These are phyloP conservation scores for Meriones psammophilus DNA, from an alignment of 2,797 vertebrate species.

Conservation along the genomic window DNA sequence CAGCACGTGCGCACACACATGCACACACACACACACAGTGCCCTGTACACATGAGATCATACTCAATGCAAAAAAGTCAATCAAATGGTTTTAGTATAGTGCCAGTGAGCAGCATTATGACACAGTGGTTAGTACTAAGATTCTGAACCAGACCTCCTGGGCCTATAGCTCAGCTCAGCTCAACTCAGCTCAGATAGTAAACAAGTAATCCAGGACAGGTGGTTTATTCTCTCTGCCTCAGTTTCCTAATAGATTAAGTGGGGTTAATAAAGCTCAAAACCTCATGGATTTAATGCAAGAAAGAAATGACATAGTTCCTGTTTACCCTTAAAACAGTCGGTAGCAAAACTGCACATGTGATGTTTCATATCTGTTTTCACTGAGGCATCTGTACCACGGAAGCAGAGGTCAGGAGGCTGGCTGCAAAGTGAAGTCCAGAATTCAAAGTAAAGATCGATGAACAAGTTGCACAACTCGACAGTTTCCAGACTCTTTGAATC, in stretches of 20 bases:
- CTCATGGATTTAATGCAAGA: neutral
- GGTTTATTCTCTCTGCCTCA: constrained; percentile 42
- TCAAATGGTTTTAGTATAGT: neutral
- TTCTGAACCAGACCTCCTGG: neutral
- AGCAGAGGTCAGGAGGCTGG: neutral
- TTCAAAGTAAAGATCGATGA: neutral
- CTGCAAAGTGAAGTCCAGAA: neutral
- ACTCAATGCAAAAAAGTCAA: neutral
- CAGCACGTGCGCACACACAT: neutral
- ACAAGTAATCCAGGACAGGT: constrained; percentile 2
- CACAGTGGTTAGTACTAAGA: neutral
- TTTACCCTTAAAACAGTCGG: neutral
- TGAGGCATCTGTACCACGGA: neutral
- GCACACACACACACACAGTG: neutral
- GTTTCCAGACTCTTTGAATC: neutral
- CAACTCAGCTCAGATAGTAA: neutral
- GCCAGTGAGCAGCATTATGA: neutral
- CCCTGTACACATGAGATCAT: neutral
- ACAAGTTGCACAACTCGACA: neutral
- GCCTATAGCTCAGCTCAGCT: constrained; percentile 36
- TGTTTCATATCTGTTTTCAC: neutral
- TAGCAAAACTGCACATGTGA: constrained; percentile 22
- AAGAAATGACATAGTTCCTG: neutral
- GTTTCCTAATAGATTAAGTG: constrained; percentile 49
- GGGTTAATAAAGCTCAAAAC: constrained; percentile 15